Base-by-base conservation (phyloP, 2,797 vertebrate genomes). In the Neoniphon sammara region DNA sequence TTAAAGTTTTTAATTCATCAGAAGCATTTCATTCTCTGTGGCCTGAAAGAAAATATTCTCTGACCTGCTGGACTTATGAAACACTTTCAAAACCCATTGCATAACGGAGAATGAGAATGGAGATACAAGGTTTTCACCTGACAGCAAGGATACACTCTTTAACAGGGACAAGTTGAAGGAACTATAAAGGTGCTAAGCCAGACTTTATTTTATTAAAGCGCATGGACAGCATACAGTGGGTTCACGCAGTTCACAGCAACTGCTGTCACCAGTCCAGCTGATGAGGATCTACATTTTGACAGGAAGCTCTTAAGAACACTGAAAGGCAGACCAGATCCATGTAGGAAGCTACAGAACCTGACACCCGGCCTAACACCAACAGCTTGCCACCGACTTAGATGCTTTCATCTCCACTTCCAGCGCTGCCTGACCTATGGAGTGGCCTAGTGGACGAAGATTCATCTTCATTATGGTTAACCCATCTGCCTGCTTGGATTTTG, bases 321-420 rank as follows among this genome's bases (percentile, higher is more conserved):
- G 64, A 70, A 56, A 59, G 76, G 61, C 50, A 57, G 75, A 75
- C 77, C 23, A 70, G 76, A 86, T 75, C 82, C 71, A 21, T 75
- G 60, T 68, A 60, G 66, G 81, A 84, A 72, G 79, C 65, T 62
- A 69, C 27, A 70, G 72, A 74, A 85, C 73, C 63, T 50, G 84
- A 87, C 88, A 85, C 79, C 64, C n/a, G 15, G 34, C 75, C 80
- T 58, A 81, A 86, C 63, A 42, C 78, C 50, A 11, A 18, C 80
- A 59, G 79, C 75, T 77, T 81, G 75, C 78, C 82, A 77, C 67
- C 53, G 18, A 23, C 70, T 74, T 70, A 7, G 61, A 31, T 11
- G 15, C 72, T 75, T 79, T 83, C 76, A 81, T 75, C 71, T 83
- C 66, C 80, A 53, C 62, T 73, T 64, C 82, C 64, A 78, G 71